These are phyloP conservation scores for Miltochrista miniata DNA, from an alignment of 2,888 invertebrate species.

Conservation along the genomic window DNA sequence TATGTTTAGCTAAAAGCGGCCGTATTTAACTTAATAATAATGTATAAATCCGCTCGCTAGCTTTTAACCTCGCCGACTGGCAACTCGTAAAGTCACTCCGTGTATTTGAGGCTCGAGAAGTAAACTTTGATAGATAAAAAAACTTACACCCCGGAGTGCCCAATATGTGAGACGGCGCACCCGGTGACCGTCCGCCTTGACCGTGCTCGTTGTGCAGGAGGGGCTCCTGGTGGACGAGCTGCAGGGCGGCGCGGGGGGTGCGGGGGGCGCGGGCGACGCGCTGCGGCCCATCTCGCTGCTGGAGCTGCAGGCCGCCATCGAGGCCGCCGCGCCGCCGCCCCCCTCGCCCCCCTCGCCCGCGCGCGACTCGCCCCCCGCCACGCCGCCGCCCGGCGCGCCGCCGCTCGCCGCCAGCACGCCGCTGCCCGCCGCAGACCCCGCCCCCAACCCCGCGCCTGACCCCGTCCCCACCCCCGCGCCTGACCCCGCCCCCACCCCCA, in stretches of 20 bases:
- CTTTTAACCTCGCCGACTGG: too few relatives aligned
- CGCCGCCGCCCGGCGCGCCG: constrained; percentile 17
- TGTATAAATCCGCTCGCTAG: too few relatives aligned
- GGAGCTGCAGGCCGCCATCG: constrained; percentile 66
- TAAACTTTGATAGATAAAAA: too few relatives aligned
- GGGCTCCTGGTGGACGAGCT: constrained; percentile 65
- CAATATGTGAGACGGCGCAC: too few relatives aligned
- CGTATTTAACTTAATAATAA: too few relatives aligned
- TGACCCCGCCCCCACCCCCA: neutral
- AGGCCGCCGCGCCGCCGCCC: constrained; percentile 42
- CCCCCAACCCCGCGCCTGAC: neutral
- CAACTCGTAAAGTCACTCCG: too few relatives aligned
- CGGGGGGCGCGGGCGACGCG: constrained; percentile 10
- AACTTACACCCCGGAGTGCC: too few relatives aligned
- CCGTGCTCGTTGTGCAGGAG: constrained; percentile 34
- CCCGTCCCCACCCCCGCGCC: neutral
- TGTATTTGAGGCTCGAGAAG: too few relatives aligned
- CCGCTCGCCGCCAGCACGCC: constrained; percentile 5
- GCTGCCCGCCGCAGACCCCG: neutral
- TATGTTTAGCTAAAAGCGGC: too few relatives aligned
- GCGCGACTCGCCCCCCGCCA: constrained; percentile 21
- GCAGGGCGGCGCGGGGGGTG: constrained; percentile 22
- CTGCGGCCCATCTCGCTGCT: constrained; percentile 54
- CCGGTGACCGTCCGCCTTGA: too few relatives aligned
- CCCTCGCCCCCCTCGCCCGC: constrained; percentile 21